Evolutionary conservation across 2,797 vertebrate genomes (phyloP).

Genomic region (Delichon dasypus): DNA sequence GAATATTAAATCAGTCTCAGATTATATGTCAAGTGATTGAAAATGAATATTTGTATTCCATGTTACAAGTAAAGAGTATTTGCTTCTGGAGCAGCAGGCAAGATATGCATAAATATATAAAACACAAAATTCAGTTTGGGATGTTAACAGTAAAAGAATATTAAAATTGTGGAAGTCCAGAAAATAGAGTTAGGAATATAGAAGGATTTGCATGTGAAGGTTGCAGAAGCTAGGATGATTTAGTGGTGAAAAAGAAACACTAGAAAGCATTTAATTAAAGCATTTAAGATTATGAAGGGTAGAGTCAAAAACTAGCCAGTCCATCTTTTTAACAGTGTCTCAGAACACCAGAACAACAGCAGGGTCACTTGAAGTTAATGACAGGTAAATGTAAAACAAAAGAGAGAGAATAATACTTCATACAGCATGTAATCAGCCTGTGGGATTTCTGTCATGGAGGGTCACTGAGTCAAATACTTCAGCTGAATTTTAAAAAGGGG

Average conservation of each 20-base stretch:
- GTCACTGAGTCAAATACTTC: constrained; percentile 65
- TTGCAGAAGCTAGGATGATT: constrained; percentile 48
- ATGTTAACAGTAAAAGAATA: not conserved
- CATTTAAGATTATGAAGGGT: constrained; percentile 68
- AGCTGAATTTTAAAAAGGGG: constrained; percentile 56
- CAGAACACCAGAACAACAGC: constrained; percentile 62
- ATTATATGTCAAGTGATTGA: not conserved
- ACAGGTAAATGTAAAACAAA: constrained; percentile 76
- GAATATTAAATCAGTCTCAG: not conserved
- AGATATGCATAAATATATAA: not conserved
- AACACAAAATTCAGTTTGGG: not conserved
- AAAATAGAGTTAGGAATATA: not conserved
- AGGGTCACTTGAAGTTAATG: constrained; percentile 73
- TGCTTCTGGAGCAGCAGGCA: not conserved
- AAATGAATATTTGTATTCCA: not conserved
- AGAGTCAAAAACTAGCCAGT: constrained; percentile 65
- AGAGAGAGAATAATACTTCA: constrained; percentile 69
- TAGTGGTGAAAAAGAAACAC: constrained; percentile 38
- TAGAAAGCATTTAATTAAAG: constrained; percentile 71
- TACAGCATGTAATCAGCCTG: constrained; percentile 69
- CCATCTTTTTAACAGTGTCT: constrained; percentile 66
- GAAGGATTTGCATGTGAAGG: constrained; percentile 8
- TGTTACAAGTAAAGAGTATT: not conserved
- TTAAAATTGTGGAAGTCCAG: not conserved
- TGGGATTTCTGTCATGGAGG: constrained; percentile 64